These are phyloP conservation scores for Astropecten irregularis DNA, from an alignment of 53 echinoderm and acorn worm genomes.

Conservation along the genomic window DNA sequence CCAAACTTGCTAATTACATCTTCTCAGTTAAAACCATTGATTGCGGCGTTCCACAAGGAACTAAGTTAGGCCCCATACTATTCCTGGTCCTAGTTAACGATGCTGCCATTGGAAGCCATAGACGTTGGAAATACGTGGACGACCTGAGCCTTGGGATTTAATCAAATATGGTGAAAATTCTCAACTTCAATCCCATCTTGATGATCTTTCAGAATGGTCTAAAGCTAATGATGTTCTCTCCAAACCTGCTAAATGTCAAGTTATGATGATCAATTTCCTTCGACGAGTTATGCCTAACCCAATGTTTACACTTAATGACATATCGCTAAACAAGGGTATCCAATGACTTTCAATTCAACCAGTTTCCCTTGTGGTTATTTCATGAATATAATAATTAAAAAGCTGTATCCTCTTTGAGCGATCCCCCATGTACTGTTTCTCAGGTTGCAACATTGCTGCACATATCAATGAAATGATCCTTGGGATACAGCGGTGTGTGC, in stretches of 20 bases:
- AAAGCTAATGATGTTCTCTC: neutral
- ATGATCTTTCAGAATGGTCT: neutral
- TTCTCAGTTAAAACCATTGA: neutral
- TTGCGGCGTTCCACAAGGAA: conserved; percentile 14
- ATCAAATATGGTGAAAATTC: neutral
- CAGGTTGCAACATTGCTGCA: too few species aligned
- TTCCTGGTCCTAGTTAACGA: conserved; percentile 20
- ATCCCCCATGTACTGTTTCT: too few species aligned
- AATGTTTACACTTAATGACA: too few species aligned
- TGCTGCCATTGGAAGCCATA: neutral
- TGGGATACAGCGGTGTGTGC: too few species aligned
- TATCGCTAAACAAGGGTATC: too few species aligned
- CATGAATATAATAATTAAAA: too few species aligned
- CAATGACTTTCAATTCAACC: too few species aligned
- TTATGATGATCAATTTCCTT: neutral
- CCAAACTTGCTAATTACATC: neutral
- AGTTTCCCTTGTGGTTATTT: too few species aligned
- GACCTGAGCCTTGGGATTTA: neutral
- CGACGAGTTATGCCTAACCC: neutral
- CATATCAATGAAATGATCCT: too few species aligned
- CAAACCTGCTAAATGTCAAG: neutral
- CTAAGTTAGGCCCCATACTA: conserved; percentile 13
- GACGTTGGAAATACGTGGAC: neutral
- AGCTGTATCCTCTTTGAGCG: too few species aligned
- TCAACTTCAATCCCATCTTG: neutral